phyloP scores from a whole-genome alignment of 2,888 invertebrate genomes.

The Coecobrya sp. region DNA sequence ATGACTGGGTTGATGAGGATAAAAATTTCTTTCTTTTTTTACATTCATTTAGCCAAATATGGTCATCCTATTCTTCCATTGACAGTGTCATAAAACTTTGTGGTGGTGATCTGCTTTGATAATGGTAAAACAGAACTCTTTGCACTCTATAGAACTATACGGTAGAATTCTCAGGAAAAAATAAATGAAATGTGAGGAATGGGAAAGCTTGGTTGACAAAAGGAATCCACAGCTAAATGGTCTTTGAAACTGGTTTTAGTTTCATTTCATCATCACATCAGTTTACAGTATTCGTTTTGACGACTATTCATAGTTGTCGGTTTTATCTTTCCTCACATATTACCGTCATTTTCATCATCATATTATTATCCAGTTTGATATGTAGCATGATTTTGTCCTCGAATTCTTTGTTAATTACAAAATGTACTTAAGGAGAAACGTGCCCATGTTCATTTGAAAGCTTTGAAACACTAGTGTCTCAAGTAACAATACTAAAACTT shows the following conservation, averaged over 20 bases:
- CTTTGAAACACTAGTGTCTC: not conserved
- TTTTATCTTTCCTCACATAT: constrained; percentile 19
- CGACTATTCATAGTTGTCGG: constrained; percentile 23
- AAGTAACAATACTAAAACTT: not conserved
- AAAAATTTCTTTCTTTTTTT: constrained; percentile 53
- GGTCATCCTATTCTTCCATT: constrained; percentile 17
- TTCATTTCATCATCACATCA: constrained; percentile 58
- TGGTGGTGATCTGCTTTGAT: constrained; percentile 29
- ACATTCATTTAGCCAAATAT: constrained; percentile 53
- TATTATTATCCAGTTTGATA: constrained; percentile 31
- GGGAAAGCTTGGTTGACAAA: constrained; percentile 35
- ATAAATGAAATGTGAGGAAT: constrained; percentile 41
- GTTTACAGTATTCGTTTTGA: not conserved
- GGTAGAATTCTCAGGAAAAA: not conserved
- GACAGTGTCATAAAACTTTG: constrained; percentile 6
- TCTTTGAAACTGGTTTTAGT: constrained; percentile 63
- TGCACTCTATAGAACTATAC: not conserved
- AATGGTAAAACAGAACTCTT: not conserved
- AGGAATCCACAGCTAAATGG: constrained; percentile 4
- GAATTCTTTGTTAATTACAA: constrained; percentile 63
- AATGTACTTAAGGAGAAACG: constrained; percentile 53
- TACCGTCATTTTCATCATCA: constrained; percentile 7
- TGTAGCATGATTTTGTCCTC: constrained; percentile 9
- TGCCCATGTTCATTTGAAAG: constrained; percentile 19
- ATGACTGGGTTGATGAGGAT: constrained; percentile 43